Evolutionary conservation across 1,140 invertebrate genomes (phyloP), one percentile per base, ranked within the genome.

Genomic region (Pantala flavescens): DNA sequence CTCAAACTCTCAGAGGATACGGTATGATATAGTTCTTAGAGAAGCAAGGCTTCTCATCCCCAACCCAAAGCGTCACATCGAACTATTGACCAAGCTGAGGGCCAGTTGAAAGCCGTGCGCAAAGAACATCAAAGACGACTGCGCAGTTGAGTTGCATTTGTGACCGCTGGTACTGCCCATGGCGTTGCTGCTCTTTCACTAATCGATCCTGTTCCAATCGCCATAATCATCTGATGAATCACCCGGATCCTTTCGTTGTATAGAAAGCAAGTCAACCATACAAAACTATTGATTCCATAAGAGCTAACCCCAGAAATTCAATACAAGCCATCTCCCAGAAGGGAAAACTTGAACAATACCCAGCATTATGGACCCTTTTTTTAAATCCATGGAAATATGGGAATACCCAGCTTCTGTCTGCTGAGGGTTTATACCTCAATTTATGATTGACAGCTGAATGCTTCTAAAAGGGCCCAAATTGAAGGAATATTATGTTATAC

Each of bases 11-110:
- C 49, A 63, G 49, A 63, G 49, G 49, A 63, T 19, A 63, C 16
- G n/a, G 49, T 63, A 16, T 19, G n/a, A 63, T 19, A 63, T 63
- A 19, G 14, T 63, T 21, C 49, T 19, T 21, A 14, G 1, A 5
- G 16, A 63, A 63, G 49, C 49, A 16, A 63, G 12, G 49, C 49
- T 21, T 63, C 49, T 63, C 49, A 63, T 63, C n/a, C 49, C 16
- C 49, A 63, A 63, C 49, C 14, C 49, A 19, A 63, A 63, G 49
- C 49, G 49, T 63, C 49, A 63, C 49, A 63, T 63, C n/a, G 49
- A 63, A 63, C 49, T 63, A 63, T 63, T 63, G 49, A 63, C 49
- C 49, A 63, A 63, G 49, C 49, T 63, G 49, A 21, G 49, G 49
- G 49, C 28, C n/a, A 63, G 49, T 63, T 21, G 14, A 63, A 16